Evolutionary conservation across 1,140 invertebrate species (phyloP).

Genomic region (Trachymyrmex septentrionalis): DNA sequence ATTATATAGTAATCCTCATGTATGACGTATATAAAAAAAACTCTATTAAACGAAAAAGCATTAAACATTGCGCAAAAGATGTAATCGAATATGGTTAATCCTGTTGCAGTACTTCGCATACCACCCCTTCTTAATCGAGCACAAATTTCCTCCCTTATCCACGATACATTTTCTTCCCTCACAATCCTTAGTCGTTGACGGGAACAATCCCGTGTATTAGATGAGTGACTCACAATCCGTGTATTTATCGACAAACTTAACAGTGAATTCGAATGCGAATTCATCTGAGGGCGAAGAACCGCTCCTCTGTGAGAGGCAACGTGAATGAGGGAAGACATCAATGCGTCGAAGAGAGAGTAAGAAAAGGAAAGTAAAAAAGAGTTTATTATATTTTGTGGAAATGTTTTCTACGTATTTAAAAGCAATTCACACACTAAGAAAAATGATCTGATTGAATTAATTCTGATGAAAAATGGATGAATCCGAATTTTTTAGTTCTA

Average conservation of each 20-base stretch:
- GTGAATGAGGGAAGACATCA: slow-evolving; percentile 22
- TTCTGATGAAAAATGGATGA: too few relatives aligned
- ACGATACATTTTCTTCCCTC: slow-evolving; percentile 39
- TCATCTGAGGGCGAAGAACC: slow-evolving; percentile 74
- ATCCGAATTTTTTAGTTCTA: too few relatives aligned
- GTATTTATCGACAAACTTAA: slow-evolving; percentile 72
- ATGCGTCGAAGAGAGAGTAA: background rate
- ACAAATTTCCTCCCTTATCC: slow-evolving; percentile 37
- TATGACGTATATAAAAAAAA: background rate
- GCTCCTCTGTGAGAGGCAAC: background rate
- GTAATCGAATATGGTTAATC: background rate
- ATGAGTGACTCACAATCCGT: slow-evolving; percentile 45
- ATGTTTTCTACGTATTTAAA: background rate
- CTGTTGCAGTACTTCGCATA: background rate
- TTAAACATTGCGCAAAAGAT: background rate
- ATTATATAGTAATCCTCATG: too few relatives aligned
- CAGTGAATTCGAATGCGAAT: slow-evolving; percentile 79
- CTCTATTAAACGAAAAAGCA: background rate
- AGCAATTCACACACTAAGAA: background rate
- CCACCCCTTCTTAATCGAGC: background rate
- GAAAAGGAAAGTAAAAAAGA: background rate
- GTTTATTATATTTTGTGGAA: background rate
- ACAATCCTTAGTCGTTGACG: slow-evolving; percentile 53
- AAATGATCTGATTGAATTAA: too few relatives aligned
- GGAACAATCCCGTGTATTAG: slow-evolving; percentile 16